A percentile compares a stretch with the other conserved stretches of the same genome.
These are phyloP conservation scores for Nautilus pompilius DNA, from an alignment of 1,140 invertebrate genomes.

Conservation along the genomic window DNA sequence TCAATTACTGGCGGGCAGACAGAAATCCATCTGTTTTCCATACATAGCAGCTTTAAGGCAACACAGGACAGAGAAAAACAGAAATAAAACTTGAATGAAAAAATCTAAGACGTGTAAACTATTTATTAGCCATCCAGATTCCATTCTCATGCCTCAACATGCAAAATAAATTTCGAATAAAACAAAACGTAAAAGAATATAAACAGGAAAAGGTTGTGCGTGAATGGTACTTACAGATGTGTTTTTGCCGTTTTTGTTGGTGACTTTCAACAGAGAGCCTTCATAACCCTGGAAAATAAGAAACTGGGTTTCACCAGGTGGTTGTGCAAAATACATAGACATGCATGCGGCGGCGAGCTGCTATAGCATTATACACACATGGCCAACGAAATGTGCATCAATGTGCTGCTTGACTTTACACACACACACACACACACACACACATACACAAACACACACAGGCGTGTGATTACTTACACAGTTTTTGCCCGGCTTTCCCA, in stretches of 20 bases:
- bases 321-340: conserved; percentile 1
- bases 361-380: too few species aligned
- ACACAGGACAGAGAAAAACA: too few species aligned
- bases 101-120: too few species aligned
- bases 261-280: conserved; percentile 97
- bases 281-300: conserved; percentile 67
- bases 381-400: too few species aligned
- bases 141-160: too few species aligned
- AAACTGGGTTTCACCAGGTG: conserved; percentile 9
- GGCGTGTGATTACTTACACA: conserved; percentile 41
- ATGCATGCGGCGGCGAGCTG: neutral
- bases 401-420: neutral
- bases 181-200: neutral
- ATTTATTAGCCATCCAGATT: too few species aligned
- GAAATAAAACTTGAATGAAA: too few species aligned
- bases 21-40: too few species aligned
- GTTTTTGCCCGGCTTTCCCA: conserved; percentile 52
- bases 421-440: neutral
- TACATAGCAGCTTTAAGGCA: too few species aligned
- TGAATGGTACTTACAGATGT: conserved; percentile 81
- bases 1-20: too few species aligned
- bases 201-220: neutral
- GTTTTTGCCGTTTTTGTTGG: conserved; percentile 99
- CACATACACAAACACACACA: neutral
- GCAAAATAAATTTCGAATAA: too few species aligned